These are phyloP conservation scores for Steinernema scapterisci DNA, from an alignment of 2,888 invertebrate species.

Conservation along the genomic window DNA sequence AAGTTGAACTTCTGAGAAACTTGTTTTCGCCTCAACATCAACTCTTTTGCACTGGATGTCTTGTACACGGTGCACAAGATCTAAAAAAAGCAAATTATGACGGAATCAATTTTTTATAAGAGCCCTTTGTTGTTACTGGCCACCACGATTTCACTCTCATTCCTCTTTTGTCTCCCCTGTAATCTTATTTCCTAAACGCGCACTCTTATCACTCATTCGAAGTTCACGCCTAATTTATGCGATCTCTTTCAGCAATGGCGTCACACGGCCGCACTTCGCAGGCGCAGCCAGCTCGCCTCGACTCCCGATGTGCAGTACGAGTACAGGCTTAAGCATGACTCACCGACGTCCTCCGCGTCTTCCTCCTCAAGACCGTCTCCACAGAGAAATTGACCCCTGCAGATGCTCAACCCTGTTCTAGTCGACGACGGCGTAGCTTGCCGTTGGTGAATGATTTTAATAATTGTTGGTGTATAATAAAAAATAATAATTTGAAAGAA, in stretches of 20 bases:
- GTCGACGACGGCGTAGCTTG: neutral
- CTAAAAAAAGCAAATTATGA: too few species aligned
- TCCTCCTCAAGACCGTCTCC: neutral
- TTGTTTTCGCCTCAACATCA: too few species aligned
- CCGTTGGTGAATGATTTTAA: slow-evolving; percentile 9
- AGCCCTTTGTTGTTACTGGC: too few species aligned
- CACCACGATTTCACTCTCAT: too few species aligned
- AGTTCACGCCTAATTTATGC: neutral
- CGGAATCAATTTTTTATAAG: too few species aligned
- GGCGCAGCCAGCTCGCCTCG: neutral
- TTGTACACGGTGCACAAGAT: too few species aligned
- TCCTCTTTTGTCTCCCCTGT: too few species aligned
- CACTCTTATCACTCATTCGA: too few species aligned
- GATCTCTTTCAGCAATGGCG: slow-evolving; percentile 20
- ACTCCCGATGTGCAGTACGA: slow-evolving; percentile 21
- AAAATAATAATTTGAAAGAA: neutral
- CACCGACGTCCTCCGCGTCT: neutral
- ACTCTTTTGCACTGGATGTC: too few species aligned
- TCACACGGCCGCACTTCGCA: neutral
- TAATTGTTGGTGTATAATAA: neutral
- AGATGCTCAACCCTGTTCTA: slow-evolving; percentile 19
- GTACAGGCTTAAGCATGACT: slow-evolving; percentile 23
- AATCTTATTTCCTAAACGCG: too few species aligned
- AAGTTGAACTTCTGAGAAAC: too few species aligned
- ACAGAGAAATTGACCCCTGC: neutral